Evolutionary conservation across 2,797 vertebrate species (phyloP).

Genomic region (Arnoldichthys spilopterus): DNA sequence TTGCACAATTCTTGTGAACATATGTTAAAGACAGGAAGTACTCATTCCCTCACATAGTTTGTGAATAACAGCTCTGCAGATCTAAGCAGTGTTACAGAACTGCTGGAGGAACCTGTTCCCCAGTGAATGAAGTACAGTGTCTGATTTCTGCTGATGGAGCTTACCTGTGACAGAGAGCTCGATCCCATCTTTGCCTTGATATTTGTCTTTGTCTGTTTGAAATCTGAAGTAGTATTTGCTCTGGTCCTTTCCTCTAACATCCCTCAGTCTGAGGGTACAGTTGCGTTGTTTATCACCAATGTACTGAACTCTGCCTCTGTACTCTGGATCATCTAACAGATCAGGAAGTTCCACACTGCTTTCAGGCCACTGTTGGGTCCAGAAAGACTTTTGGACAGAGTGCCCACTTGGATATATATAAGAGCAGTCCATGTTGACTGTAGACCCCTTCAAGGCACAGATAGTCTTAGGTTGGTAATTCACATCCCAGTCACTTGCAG

Average conservation of each 20-base stretch:
- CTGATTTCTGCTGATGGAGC: background rate
- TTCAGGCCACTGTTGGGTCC: accelerated
- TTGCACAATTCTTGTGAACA: background rate
- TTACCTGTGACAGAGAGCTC: slow-evolving; percentile 45
- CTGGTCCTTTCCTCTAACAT: slow-evolving; percentile 37
- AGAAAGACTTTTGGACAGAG: background rate
- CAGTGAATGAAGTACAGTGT: background rate
- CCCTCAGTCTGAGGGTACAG: slow-evolving; percentile 17
- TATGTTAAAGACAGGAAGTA: no score
- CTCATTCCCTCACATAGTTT: no score
- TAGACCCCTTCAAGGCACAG: slow-evolving; percentile 45
- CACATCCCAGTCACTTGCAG: background rate
- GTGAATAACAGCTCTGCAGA: no score
- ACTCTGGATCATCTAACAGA: slow-evolving; percentile 17
- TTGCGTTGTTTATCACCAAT: background rate
- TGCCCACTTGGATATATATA: background rate
- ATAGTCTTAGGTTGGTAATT: slow-evolving; percentile 14
- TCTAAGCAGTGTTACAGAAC: background rate
- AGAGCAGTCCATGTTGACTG: slow-evolving; percentile 41
- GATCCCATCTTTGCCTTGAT: background rate
- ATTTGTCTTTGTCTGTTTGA: background rate
- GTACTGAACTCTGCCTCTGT: slow-evolving; percentile 28
- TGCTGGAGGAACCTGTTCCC: background rate
- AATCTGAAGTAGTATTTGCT: slow-evolving; percentile 8
- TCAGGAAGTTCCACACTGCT: background rate